Evolutionary conservation across 1,140 invertebrate species (phyloP).

Genomic region (Aphelinus certus): DNA sequence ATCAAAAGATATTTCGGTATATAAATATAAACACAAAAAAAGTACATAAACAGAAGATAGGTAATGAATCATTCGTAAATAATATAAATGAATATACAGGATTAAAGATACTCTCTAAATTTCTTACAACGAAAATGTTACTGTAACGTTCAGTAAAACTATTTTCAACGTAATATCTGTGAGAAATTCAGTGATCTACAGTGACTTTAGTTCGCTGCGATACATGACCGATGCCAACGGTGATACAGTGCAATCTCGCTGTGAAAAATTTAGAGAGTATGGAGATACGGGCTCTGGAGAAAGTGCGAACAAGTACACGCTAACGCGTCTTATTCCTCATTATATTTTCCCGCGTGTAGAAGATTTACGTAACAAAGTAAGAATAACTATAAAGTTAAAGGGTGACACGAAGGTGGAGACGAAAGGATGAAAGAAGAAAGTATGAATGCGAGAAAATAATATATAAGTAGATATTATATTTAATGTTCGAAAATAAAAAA

Average conservation of each 20-base stretch:
- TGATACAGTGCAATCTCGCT: too few relatives aligned
- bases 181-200: too few relatives aligned
- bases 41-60: conserved; percentile 6
- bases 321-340: not conserved
- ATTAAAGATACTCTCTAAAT: too few relatives aligned
- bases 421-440: not conserved
- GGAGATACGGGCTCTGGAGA: conserved; percentile 2
- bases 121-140: too few relatives aligned
- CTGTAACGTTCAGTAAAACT: too few relatives aligned
- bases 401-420: not conserved
- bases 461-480: conserved; percentile 28
- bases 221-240: too few relatives aligned
- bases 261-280: too few relatives aligned
- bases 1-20: not conserved
- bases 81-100: not conserved
- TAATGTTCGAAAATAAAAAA: conserved; percentile 18
- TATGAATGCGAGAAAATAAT: conserved; percentile 3
- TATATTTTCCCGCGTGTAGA: conserved; percentile 5
- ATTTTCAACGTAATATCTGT: too few relatives aligned
- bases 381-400: not conserved
- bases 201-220: too few relatives aligned
- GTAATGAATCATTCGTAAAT: conserved; percentile 4
- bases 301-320: conserved; percentile 8
- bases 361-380: not conserved
- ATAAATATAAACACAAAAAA: not conserved